These are phyloP conservation scores for Agrypnia vestita DNA, from an alignment of 1,140 invertebrate genomes.

Conservation along the genomic window DNA sequence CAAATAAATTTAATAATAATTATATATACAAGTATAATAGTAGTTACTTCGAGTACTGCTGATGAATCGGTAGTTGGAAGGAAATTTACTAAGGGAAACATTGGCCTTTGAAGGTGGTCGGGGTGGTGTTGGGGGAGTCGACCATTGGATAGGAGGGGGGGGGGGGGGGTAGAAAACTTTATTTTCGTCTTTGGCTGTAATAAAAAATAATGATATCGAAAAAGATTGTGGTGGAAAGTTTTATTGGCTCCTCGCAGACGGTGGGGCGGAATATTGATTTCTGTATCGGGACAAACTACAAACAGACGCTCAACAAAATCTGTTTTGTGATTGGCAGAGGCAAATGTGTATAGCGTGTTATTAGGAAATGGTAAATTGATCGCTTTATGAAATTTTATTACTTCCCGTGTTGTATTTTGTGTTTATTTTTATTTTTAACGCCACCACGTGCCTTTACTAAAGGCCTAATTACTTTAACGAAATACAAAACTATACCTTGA, in stretches of 20 bases:
- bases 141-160: background rate
- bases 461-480: too few species aligned
- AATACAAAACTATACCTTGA: too few species aligned
- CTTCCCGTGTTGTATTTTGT: too few species aligned
- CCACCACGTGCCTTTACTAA: too few species aligned
- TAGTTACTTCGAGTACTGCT: too few species aligned
- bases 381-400: too few species aligned
- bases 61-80: conserved; percentile 18
- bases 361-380: too few species aligned
- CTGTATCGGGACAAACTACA: background rate
- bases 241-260: conserved; percentile 56
- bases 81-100: conserved; percentile 36
- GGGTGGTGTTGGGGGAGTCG: background rate
- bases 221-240: conserved; percentile 60
- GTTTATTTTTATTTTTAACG: too few species aligned
- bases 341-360: too few species aligned
- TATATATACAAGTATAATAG: too few species aligned
- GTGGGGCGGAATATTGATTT: conserved; percentile 26
- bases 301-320: background rate
- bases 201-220: conserved; percentile 62
- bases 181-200: conserved; percentile 60
- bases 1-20: too few species aligned
- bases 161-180: conserved; percentile 49
- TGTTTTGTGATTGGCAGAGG: too few species aligned
- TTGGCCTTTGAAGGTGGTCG: conserved; percentile 11